These are phyloP conservation scores for Sycophaga agraensis DNA, from an alignment of 1,140 invertebrate species.

Conservation along the genomic window DNA sequence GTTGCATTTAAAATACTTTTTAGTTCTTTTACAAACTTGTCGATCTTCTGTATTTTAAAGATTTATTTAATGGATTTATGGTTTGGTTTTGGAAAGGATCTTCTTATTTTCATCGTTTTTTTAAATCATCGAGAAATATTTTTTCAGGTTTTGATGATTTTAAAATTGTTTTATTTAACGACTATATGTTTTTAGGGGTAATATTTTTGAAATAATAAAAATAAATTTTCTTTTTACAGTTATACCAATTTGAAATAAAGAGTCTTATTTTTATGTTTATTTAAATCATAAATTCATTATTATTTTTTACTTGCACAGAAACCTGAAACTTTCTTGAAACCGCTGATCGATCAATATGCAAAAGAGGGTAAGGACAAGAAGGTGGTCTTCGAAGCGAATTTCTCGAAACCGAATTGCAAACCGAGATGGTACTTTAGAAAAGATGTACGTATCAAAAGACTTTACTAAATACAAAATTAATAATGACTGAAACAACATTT, in stretches of 20 bases:
- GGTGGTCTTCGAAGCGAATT: constrained; percentile 84
- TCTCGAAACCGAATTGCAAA: constrained; percentile 88
- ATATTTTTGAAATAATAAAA: too few species aligned
- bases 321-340: constrained; percentile 92
- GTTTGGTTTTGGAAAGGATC: too few species aligned
- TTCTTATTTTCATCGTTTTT: too few species aligned
- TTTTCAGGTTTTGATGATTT: too few species aligned
- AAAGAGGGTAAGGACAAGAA: constrained; percentile 98
- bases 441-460: constrained; percentile 78
- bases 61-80: too few species aligned
- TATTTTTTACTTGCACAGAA: constrained; percentile 68
- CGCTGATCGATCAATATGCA: constrained; percentile 88
- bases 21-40: too few species aligned
- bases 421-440: constrained; percentile 91
- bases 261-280: constrained; percentile 8
- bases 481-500: constrained; percentile 5
- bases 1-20: too few species aligned
- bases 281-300: constrained; percentile 6
- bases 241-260: background rate
- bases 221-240: constrained; percentile 12
- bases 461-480: background rate
- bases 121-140: too few species aligned
- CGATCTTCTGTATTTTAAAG: too few species aligned
- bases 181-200: too few species aligned
- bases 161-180: too few species aligned